A percentile compares a stretch with the other conserved stretches of the same genome.
These are phyloP conservation scores for Habropoda laboriosa DNA, from an alignment of 1,140 invertebrate species.

Conservation along the genomic window DNA sequence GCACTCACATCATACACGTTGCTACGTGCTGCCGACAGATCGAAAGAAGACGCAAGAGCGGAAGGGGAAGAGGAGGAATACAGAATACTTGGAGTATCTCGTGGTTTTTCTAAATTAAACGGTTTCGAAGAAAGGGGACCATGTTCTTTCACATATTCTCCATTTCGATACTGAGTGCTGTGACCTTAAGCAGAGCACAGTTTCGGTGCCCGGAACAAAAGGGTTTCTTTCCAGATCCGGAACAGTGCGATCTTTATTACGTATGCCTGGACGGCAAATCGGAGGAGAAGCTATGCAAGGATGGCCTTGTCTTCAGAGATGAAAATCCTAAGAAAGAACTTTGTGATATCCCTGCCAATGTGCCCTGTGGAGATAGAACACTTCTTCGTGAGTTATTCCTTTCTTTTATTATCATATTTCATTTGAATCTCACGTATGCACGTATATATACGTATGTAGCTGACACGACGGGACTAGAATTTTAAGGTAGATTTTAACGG, in stretches of 20 bases:
- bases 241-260: constrained; percentile 92
- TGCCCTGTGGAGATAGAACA: constrained; percentile 89
- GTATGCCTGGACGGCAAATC: constrained; percentile 86
- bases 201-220: constrained; percentile 88
- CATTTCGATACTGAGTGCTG: constrained; percentile 25
- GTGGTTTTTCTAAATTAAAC: neutral
- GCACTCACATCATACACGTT: constrained; percentile 67
- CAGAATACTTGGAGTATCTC: neutral
- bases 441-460: too few relatives aligned
- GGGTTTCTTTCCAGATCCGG: constrained; percentile 89
- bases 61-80: neutral
- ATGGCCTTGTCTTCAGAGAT: constrained; percentile 91
- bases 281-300: constrained; percentile 89
- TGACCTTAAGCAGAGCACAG: constrained; percentile 66
- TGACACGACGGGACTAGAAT: too few relatives aligned
- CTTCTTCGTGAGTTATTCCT: constrained; percentile 87
- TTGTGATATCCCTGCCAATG: constrained; percentile 90
- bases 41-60: neutral
- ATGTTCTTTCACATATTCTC: constrained; percentile 15
- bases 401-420: too few relatives aligned
- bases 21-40: constrained; percentile 33
- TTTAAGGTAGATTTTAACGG: too few relatives aligned
- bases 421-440: too few relatives aligned
- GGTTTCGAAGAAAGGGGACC: neutral
- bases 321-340: constrained; percentile 88